phyloP scores from a whole-genome alignment of 2,113 vertebrate species.

The Gulo gulo region DNA sequence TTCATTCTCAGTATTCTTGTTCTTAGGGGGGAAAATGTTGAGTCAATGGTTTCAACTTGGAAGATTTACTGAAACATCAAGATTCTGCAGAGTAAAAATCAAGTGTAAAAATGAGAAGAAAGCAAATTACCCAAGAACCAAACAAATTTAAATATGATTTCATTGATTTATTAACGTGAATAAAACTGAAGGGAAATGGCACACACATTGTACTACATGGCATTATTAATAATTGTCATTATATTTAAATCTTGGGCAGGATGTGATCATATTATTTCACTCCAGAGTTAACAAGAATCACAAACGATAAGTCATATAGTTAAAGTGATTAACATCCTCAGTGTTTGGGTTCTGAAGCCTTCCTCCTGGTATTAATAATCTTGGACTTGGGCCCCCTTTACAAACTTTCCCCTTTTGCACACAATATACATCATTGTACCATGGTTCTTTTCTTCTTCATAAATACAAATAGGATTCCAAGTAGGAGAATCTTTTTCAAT shows the following conservation, averaged over 20 bases:
- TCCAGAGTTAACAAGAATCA: slow-evolving; percentile 6
- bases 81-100: neutral
- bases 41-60: neutral
- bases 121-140: neutral
- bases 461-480: slow-evolving; percentile 5
- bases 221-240: slow-evolving; percentile 34
- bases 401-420: neutral
- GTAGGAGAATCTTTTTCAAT: neutral
- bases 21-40: neutral
- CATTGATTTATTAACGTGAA: slow-evolving; percentile 31
- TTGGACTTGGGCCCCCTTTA: neutral
- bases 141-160: slow-evolving; percentile 18
- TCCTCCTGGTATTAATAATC: neutral
- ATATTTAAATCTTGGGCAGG: neutral
- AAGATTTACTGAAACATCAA: slow-evolving; percentile 30
- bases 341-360: slow-evolving; percentile 10
- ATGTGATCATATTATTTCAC: neutral
- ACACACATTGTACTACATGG: neutral
- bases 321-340: neutral
- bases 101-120: neutral
- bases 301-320: neutral
- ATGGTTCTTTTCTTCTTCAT: neutral
- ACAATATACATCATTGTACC: neutral
- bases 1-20: neutral
- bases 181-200: slow-evolving; percentile 3